These are phyloP conservation scores for Xenus cinereus DNA, from an alignment of 2,113 vertebrate genomes.

Conservation along the genomic window DNA sequence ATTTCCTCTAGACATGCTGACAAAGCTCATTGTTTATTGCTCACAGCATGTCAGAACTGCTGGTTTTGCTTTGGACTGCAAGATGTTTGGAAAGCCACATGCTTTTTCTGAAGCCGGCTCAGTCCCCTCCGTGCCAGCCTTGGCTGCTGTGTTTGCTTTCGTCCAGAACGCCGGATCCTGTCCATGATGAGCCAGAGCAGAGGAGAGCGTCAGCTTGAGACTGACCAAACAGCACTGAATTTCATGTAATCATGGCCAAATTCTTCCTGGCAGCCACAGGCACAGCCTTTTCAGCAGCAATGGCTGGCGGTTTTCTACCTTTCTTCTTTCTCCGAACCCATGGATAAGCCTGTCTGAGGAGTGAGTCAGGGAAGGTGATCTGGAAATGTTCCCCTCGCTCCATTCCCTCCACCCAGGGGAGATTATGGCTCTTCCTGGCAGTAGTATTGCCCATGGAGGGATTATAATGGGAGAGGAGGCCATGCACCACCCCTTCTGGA, in stretches of 20 bases:
- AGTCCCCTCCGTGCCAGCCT: constrained; percentile 1
- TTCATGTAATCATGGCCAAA: not conserved
- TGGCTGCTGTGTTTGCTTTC: not conserved
- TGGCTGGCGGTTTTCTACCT: not conserved
- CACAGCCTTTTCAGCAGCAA: not conserved
- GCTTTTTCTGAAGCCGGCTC: constrained; percentile 26
- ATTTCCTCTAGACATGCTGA: constrained; percentile 64
- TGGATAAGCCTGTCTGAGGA: not conserved
- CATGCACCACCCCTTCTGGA: not conserved
- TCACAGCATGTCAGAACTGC: constrained; percentile 53
- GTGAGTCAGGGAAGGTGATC: not conserved
- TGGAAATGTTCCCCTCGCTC: not conserved
- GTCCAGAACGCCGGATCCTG: not conserved
- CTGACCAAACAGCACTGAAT: not conserved
- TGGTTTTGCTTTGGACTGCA: constrained; percentile 65
- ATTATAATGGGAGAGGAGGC: not conserved
- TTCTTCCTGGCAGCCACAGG: not conserved
- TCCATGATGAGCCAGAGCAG: not conserved
- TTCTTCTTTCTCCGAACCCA: not conserved
- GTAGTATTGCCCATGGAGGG: not conserved
- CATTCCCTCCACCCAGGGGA: not conserved
- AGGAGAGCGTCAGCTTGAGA: not conserved
- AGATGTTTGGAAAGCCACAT: constrained; percentile 57
- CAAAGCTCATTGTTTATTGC: constrained; percentile 66
- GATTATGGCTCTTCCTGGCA: not conserved